Evolutionary conservation across 1,140 invertebrate species (phyloP).

Genomic region (Aphelinus atriplicis): DNA sequence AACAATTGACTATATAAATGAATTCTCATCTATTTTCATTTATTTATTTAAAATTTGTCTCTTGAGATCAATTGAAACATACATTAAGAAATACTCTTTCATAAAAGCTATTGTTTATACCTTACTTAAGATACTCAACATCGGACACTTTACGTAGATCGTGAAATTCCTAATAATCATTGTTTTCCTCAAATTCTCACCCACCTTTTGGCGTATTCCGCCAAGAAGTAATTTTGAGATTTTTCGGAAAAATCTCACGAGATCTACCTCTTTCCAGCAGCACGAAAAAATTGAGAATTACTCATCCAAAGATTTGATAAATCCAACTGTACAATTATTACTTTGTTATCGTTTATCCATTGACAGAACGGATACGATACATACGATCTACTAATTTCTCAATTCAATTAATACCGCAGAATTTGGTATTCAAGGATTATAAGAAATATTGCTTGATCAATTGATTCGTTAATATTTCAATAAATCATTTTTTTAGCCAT

Average conservation of each 20-base stretch:
- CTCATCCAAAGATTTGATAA: conserved; percentile 35
- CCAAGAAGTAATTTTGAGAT: conserved; percentile 5
- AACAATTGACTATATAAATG: no score
- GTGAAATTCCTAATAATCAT: not conserved
- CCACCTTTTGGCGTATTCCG: no score
- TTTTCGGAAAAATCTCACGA: conserved; percentile 20
- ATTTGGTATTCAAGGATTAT: no score
- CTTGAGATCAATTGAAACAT: conserved; percentile 8
- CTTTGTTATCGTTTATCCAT: not conserved
- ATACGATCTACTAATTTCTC: no score
- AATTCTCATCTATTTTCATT: no score
- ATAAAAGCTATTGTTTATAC: not conserved
- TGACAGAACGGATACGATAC: no score
- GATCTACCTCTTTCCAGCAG: conserved; percentile 15
- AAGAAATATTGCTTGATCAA: no score
- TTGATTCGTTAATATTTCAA: no score
- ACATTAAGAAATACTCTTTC: no score
- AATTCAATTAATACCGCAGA: no score
- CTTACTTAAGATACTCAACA: conserved; percentile 27
- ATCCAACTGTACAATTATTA: conserved; percentile 33
- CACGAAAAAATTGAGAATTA: conserved; percentile 25
- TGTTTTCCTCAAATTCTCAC: no score
- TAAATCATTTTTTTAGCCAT: no score
- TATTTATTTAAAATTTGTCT: not conserved
- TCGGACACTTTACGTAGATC: not conserved